phyloP scores from a whole-genome alignment of 2,888 invertebrate genomes.

The Cerastoderma edule region DNA sequence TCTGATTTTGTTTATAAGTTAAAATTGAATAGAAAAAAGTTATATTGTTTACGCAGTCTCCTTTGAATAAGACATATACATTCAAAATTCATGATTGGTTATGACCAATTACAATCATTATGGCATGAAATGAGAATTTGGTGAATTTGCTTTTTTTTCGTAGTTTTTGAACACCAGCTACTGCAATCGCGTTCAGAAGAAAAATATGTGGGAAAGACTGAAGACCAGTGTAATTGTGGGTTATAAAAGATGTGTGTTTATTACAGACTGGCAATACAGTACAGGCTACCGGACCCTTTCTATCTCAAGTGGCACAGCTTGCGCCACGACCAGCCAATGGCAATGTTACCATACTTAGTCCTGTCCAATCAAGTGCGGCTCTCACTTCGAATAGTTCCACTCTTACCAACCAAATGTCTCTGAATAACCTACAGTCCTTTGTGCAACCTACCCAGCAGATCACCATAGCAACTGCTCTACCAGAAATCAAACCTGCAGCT shows the following conservation, averaged over 20 bases:
- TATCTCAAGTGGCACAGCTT: constrained; percentile 66
- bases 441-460: constrained; percentile 63
- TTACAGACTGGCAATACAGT: constrained; percentile 60
- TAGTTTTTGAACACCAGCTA: no score
- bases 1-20: no score
- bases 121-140: no score
- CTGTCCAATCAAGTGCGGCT: constrained; percentile 62
- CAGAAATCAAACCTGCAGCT: constrained; percentile 56
- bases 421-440: constrained; percentile 61
- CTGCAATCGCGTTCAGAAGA: no score
- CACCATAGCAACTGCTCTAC: constrained; percentile 62
- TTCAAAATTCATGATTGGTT: no score
- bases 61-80: no score
- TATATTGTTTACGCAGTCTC: no score
- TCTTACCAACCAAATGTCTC: constrained; percentile 60
- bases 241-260: constrained; percentile 1
- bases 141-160: no score
- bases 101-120: no score
- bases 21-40: no score
- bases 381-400: constrained; percentile 65
- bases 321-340: constrained; percentile 62
- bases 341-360: constrained; percentile 67
- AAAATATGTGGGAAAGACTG: no score
- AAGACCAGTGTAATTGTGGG: no score
- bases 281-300: constrained; percentile 67